Conservation (phyloP, 1,140 invertebrate species). For the Olivierus martensii region DNA sequence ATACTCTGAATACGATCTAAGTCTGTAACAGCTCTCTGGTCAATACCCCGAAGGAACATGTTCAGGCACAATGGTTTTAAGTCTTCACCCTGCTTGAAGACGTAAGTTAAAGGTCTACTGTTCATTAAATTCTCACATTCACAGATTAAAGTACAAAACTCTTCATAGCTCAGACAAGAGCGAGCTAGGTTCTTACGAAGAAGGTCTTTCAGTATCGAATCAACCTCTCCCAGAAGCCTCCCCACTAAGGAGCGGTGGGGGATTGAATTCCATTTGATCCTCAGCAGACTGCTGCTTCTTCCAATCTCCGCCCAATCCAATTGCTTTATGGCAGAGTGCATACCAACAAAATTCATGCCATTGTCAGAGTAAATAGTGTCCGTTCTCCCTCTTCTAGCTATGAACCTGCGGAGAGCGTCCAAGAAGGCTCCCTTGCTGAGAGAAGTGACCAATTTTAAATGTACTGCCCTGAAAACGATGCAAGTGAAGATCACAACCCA, state of each 20-base stretch:
- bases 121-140: constrained; percentile 20
- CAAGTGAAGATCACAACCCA: constrained; percentile 26
- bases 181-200: constrained; percentile 24
- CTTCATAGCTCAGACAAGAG: constrained; percentile 16
- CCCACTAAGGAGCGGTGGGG: constrained; percentile 30
- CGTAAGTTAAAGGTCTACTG: constrained; percentile 13
- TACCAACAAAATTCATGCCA: constrained; percentile 25
- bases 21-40: neutral
- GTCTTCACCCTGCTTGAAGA: constrained; percentile 2
- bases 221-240: constrained; percentile 32
- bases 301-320: neutral
- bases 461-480: constrained; percentile 25
- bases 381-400: constrained; percentile 24
- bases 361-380: constrained; percentile 26
- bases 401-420: constrained; percentile 24
- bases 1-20: neutral
- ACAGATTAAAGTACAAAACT: constrained; percentile 20
- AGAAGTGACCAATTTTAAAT: constrained; percentile 27
- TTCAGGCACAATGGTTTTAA: neutral
- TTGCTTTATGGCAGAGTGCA: neutral
- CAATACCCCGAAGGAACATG: neutral
- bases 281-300: neutral
- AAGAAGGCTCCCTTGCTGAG: constrained; percentile 24
- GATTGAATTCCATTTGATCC: constrained; percentile 22
- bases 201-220: constrained; percentile 22